These are phyloP conservation scores for Condylura cristata DNA, from an alignment of 2,113 vertebrate species.

Conservation along the genomic window DNA sequence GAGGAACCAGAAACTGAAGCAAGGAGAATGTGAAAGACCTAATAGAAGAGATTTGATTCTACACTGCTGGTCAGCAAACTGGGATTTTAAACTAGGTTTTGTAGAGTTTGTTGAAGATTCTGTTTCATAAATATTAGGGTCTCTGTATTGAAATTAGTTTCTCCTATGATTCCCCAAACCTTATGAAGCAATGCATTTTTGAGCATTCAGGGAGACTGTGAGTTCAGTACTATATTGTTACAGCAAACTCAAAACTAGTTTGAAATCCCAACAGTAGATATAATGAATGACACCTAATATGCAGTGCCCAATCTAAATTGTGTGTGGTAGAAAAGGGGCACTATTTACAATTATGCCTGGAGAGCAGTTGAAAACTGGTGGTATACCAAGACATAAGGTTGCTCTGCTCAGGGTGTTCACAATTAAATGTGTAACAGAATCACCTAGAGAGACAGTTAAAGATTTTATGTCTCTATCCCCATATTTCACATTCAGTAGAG, in stretches of 20 bases:
- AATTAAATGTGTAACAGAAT: neutral
- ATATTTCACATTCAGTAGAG: neutral
- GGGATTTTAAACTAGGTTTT: neutral
- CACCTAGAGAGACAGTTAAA: neutral
- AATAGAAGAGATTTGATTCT: neutral
- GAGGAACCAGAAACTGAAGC: neutral
- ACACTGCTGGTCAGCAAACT: neutral
- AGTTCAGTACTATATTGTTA: neutral
- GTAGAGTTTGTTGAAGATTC: neutral
- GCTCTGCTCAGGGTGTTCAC: neutral
- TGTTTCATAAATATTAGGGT: neutral
- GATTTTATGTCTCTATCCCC: neutral
- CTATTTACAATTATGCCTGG: neutral
- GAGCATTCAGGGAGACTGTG: accelerated
- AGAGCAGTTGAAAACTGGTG: neutral
- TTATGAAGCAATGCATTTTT: neutral
- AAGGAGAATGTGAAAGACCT: neutral
- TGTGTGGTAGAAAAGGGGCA: neutral
- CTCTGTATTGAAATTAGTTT: neutral
- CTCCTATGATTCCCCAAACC: neutral
- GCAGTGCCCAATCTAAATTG: neutral
- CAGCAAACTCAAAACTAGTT: neutral
- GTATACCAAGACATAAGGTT: too few relatives aligned
- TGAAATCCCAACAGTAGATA: neutral
- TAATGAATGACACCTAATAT: neutral